These are phyloP conservation scores for Melanchra persicariae DNA, from an alignment of 2,888 invertebrate species.

Conservation along the genomic window DNA sequence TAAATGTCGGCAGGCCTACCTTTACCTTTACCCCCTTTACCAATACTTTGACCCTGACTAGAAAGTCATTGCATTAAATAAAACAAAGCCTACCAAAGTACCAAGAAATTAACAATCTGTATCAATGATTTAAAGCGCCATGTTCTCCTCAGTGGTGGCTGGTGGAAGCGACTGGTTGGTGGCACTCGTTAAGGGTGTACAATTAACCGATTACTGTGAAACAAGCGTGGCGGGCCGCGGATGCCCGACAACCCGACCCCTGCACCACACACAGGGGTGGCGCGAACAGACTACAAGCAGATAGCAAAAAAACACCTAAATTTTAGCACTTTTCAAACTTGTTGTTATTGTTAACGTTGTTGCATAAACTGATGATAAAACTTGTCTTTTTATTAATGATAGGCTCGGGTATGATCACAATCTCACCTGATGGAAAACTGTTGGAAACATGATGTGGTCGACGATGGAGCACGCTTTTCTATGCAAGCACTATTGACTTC, in stretches of 20 bases:
- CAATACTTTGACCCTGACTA: too few relatives aligned
- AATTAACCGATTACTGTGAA: slow-evolving; percentile 86
- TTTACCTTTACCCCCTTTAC: too few relatives aligned
- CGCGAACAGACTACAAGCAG: neutral
- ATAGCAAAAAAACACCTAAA: neutral
- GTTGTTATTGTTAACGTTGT: neutral
- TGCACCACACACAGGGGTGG: slow-evolving; percentile 64
- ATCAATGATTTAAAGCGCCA: slow-evolving; percentile 8
- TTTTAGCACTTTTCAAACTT: neutral
- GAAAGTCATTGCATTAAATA: too few relatives aligned
- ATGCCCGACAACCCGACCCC: slow-evolving; percentile 78
- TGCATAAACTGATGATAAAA: neutral
- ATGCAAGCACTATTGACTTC: too few relatives aligned
- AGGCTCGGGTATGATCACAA: too few relatives aligned
- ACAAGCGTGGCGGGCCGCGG: slow-evolving; percentile 80
- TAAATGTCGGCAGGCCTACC: neutral
- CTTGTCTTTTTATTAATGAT: too few relatives aligned
- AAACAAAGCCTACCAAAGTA: neutral
- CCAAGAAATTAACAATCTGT: neutral
- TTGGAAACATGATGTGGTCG: too few relatives aligned
- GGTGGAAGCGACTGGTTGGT: slow-evolving; percentile 38
- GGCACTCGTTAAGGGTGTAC: slow-evolving; percentile 79
- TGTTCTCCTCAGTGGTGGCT: neutral
- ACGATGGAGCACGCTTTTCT: too few relatives aligned
- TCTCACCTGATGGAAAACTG: too few relatives aligned